Conservation (phyloP, 2,888 invertebrate genomes). For the Hirtodrosophila trivittata region DNA sequence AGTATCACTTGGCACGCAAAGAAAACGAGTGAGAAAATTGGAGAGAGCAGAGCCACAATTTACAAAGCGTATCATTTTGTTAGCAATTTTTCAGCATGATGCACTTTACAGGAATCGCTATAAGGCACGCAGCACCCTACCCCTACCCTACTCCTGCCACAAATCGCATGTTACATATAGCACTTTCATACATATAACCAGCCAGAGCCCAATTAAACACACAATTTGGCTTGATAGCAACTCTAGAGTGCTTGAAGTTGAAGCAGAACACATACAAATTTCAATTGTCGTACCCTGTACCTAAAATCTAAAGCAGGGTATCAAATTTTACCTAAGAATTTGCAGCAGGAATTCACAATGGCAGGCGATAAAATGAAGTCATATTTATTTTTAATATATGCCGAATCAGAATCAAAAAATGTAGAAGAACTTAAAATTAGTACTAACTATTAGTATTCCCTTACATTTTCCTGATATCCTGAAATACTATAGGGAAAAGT, state of each 20-base stretch:
- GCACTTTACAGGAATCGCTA: constrained; percentile 72
- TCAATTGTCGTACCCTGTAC: background rate
- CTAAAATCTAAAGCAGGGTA: background rate
- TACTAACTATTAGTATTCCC: too few relatives aligned
- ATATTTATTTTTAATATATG: too few relatives aligned
- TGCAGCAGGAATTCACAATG: too few relatives aligned
- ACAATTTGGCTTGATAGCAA: constrained; percentile 62
- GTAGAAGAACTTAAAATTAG: too few relatives aligned
- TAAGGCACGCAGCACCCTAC: constrained; percentile 53
- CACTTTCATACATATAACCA: constrained; percentile 8
- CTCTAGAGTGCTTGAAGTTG: constrained; percentile 51
- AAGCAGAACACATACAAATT: constrained; percentile 7
- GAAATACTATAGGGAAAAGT: too few relatives aligned
- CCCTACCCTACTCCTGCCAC: constrained; percentile 13
- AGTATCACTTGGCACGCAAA: constrained; percentile 79
- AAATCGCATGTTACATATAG: constrained; percentile 8
- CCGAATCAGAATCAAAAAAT: too few relatives aligned
- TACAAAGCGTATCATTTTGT: constrained; percentile 80
- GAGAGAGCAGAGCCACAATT: constrained; percentile 54
- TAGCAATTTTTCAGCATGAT: constrained; percentile 79
- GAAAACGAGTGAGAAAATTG: constrained; percentile 76
- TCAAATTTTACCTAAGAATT: too few relatives aligned
- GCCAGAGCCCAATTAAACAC: constrained; percentile 58
- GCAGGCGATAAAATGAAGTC: background rate
- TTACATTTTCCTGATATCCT: too few relatives aligned